Percentiles rank a stretch among this genome's conserved stretches.
Conservation (phyloP, 2,113 vertebrate species). For the Daubentonia madagascariensis region DNA sequence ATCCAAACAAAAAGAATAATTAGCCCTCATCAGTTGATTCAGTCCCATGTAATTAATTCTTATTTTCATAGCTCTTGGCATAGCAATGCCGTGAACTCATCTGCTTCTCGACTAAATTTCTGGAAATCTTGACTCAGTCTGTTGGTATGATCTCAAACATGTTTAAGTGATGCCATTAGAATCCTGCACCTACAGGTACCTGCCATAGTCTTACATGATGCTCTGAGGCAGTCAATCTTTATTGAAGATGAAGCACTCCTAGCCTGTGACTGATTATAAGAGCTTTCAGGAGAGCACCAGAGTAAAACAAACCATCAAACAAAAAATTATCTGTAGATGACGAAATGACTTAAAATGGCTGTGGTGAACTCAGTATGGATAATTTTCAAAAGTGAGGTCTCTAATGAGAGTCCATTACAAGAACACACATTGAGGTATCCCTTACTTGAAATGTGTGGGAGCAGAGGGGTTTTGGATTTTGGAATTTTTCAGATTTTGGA, state of each 20-base stretch:
- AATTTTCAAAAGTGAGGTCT: not conserved
- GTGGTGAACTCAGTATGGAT: not conserved
- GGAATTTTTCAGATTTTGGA: not conserved
- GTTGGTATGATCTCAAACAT: not conserved
- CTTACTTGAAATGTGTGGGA: not conserved
- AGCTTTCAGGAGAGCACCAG: not conserved
- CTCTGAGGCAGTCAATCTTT: not conserved
- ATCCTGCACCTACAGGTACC: not conserved
- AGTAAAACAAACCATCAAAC: not conserved
- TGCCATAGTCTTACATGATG: not conserved
- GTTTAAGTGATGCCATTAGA: not conserved
- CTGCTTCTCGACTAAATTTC: not conserved
- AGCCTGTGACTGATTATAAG: not conserved
- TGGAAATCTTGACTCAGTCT: not conserved
- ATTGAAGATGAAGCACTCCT: not conserved
- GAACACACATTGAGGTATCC: not conserved
- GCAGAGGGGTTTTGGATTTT: not conserved
- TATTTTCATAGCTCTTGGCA: not conserved
- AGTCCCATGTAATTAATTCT: not conserved
- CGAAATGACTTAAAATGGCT: not conserved
- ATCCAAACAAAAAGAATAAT: not conserved
- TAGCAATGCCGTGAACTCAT: too few relatives aligned
- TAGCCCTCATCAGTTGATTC: not conserved
- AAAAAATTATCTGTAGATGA: not conserved
- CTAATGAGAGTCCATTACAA: not conserved